Conservation (phyloP, 1,140 invertebrate species). For the Pemphigus obesinymphae region DNA sequence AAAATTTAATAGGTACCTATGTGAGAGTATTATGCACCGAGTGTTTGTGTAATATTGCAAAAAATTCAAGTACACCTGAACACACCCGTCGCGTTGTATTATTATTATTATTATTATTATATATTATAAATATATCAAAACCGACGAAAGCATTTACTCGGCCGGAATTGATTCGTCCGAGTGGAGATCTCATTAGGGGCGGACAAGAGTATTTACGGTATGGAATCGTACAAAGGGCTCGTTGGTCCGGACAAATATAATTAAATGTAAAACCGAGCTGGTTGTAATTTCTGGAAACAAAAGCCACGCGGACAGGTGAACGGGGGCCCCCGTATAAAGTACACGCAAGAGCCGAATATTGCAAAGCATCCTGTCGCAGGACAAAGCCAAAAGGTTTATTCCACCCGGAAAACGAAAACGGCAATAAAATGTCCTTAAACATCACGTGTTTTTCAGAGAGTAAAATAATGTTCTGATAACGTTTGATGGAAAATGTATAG, state of each 20-base stretch:
- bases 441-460: too few relatives aligned
- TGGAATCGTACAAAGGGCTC: conserved; percentile 18
- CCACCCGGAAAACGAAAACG: too few relatives aligned
- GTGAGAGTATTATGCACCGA: too few relatives aligned
- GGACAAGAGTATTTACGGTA: background rate
- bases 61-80: background rate
- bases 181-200: conserved; percentile 16
- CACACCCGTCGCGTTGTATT: background rate
- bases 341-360: background rate
- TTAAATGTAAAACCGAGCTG: conserved; percentile 4
- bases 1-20: too few relatives aligned
- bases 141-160: background rate
- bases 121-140: conserved; percentile 12
- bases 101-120: background rate
- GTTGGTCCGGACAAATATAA: conserved; percentile 30
- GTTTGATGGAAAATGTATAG: too few relatives aligned
- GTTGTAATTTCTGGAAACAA: conserved; percentile 36
- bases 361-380: background rate
- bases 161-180: conserved; percentile 15
- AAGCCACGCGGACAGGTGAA: background rate
- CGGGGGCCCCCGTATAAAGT: background rate
- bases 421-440: too few relatives aligned
- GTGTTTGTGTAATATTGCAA: background rate
- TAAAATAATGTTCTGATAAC: too few relatives aligned
- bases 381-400: too few relatives aligned